Percentiles rank a stretch among this genome's conserved stretches.
phyloP scores from a whole-genome alignment of 2,797 vertebrate genomes.

The Hydrophis major region DNA sequence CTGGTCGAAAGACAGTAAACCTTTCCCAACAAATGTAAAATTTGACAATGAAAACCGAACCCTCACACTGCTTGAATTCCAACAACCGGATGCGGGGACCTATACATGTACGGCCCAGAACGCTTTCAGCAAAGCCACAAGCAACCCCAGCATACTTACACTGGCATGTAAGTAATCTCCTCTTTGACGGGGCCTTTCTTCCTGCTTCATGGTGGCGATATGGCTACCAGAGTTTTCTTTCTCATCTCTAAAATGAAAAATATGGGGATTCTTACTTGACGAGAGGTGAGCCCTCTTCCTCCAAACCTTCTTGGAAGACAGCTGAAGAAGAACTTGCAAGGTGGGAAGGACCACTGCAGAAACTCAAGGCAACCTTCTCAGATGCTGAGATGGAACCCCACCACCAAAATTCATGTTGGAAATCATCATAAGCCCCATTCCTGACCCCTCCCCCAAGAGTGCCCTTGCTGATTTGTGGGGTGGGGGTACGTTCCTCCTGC shows the following conservation, averaged over 20 bases:
- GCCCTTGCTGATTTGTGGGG: background rate
- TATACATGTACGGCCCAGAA: slow-evolving; percentile 34
- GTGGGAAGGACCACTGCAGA: background rate
- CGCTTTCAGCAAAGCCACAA: rapidly evolving
- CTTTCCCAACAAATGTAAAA: background rate
- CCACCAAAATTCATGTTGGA: background rate
- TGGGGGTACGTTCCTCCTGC: background rate
- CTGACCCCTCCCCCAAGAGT: no score
- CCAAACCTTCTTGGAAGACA: background rate
- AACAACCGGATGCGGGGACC: background rate
- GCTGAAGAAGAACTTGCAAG: background rate
- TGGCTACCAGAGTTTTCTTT: background rate
- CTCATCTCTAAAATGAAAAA: background rate
- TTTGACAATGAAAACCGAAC: background rate
- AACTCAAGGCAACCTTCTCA: no score
- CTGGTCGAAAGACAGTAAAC: slow-evolving; percentile 3
- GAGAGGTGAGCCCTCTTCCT: background rate
- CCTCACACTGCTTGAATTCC: background rate
- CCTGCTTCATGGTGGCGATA: background rate
- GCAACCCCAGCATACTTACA: background rate
- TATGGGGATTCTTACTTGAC: background rate
- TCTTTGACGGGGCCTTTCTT: background rate
- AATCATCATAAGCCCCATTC: background rate
- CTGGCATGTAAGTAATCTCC: slow-evolving; percentile 42
- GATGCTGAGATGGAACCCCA: background rate